phyloP scores from a whole-genome alignment of 2,888 invertebrate genomes.

The Andrena bicolor region DNA sequence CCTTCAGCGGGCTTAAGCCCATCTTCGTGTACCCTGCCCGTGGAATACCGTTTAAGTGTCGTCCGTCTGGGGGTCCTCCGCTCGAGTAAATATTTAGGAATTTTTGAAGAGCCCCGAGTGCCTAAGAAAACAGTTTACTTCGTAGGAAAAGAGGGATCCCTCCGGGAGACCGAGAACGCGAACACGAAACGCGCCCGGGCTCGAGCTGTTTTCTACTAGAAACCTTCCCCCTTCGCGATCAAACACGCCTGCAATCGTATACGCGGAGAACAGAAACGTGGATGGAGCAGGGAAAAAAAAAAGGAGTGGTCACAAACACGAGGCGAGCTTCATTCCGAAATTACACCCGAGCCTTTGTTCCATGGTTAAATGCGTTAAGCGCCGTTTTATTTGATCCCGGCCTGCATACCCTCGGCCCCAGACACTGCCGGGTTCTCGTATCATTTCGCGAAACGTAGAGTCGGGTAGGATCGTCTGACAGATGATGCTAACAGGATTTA shows the following conservation, averaged over 20 bases:
- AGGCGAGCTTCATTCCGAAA: conserved; percentile 53
- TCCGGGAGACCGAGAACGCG: conserved; percentile 58
- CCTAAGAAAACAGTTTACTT: conserved; percentile 83
- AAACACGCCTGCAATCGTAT: conserved; percentile 59
- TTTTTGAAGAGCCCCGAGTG: conserved; percentile 81
- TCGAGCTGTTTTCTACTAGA: conserved; percentile 63
- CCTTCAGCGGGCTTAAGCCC: conserved; percentile 74
- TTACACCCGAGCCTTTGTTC: conserved; percentile 58
- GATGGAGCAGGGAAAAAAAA: neutral
- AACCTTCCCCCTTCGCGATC: conserved; percentile 54
- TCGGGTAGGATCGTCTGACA: conserved; percentile 4
- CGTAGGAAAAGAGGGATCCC: conserved; percentile 54
- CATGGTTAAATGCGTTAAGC: conserved; percentile 42
- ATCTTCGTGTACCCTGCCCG: conserved; percentile 70
- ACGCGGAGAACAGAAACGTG: neutral
- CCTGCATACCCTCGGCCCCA: conserved; percentile 8
- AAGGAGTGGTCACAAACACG: conserved; percentile 20
- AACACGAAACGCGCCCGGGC: conserved; percentile 28
- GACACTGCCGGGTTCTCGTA: conserved; percentile 25
- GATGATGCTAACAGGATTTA: conserved; percentile 39
- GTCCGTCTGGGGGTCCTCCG: conserved; percentile 75
- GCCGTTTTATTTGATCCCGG: conserved; percentile 44
- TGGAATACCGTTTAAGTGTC: conserved; percentile 77
- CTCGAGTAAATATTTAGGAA: conserved; percentile 83
- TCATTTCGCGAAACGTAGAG: conserved; percentile 40